phyloP scores from a whole-genome alignment of 2,888 invertebrate species.

The Spisula subtruncata region DNA sequence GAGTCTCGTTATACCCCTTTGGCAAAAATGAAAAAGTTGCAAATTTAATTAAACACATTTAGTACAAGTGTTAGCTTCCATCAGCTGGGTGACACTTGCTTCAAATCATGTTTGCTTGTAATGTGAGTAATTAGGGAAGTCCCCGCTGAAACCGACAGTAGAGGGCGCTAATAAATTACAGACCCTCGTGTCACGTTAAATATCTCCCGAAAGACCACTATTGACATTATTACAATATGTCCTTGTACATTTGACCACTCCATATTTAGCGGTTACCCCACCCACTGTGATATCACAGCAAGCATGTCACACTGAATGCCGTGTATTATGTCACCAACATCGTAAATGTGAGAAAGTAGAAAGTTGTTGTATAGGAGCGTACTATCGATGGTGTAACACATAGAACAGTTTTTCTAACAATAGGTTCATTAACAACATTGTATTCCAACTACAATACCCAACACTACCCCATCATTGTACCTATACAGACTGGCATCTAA shows the following conservation, averaged over 20 bases:
- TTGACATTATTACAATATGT: slow-evolving; percentile 47
- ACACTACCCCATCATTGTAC: neutral
- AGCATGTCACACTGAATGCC: neutral
- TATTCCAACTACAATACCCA: neutral
- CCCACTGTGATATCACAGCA: slow-evolving; percentile 46
- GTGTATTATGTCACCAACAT: slow-evolving; percentile 10
- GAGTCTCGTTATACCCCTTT: neutral
- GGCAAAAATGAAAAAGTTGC: slow-evolving; percentile 22
- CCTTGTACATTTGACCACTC: slow-evolving; percentile 51
- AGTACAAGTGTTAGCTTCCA: slow-evolving; percentile 32
- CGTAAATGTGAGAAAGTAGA: slow-evolving; percentile 36
- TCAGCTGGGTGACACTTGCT: slow-evolving; percentile 34
- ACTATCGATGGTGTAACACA: neutral
- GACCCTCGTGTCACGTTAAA: slow-evolving; percentile 43
- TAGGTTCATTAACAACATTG: neutral
- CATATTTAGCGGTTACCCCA: slow-evolving; percentile 44
- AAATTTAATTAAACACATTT: slow-evolving; percentile 49
- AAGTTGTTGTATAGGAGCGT: neutral
- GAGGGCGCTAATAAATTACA: slow-evolving; percentile 54
- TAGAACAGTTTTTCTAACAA: neutral
- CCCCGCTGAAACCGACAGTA: slow-evolving; percentile 39
- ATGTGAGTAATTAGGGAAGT: slow-evolving; percentile 52
- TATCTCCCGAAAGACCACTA: slow-evolving; percentile 5
- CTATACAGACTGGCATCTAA: neutral
- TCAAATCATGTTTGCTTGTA: slow-evolving; percentile 24